Evolutionary conservation across 1,140 invertebrate genomes (phyloP).

Genomic region (Palaemon carinicauda): DNA sequence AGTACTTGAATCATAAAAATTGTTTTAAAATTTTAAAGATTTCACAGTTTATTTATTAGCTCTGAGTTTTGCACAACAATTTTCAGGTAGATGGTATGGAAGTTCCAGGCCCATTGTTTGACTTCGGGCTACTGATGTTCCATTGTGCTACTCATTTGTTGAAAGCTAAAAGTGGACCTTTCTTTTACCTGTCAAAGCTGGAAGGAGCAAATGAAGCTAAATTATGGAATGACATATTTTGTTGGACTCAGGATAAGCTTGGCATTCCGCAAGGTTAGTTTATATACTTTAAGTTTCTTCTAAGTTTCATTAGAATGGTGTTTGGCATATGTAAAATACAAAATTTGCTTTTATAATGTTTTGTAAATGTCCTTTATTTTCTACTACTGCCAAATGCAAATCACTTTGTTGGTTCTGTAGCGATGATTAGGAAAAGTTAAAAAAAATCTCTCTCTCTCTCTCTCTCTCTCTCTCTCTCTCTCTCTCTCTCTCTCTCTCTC

Average conservation of each 20-base stretch:
- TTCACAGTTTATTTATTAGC: too few relatives aligned
- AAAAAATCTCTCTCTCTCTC: slow-evolving; percentile 25
- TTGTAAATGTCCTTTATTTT: too few relatives aligned
- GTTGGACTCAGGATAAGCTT: slow-evolving; percentile 72
- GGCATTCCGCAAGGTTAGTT: slow-evolving; percentile 65
- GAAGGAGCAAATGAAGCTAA: slow-evolving; percentile 73
- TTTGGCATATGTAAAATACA: background rate
- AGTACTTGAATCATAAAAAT: too few relatives aligned
- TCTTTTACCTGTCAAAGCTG: slow-evolving; percentile 76
- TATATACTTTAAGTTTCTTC: background rate
- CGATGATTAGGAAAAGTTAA: too few relatives aligned
- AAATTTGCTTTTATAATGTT: too few relatives aligned
- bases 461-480: slow-evolving; percentile 25
- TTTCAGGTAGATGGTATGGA: slow-evolving; percentile 71
- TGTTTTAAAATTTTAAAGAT: too few relatives aligned
- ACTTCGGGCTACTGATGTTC: slow-evolving; percentile 76
- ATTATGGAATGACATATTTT: slow-evolving; percentile 78
- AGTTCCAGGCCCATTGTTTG: slow-evolving; percentile 74
- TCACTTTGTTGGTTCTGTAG: background rate
- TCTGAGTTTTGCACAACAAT: too few relatives aligned
- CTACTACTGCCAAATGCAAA: too few relatives aligned
- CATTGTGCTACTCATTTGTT: slow-evolving; percentile 71
- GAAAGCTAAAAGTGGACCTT: slow-evolving; percentile 71
- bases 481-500: slow-evolving; percentile 27
- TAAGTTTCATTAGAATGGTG: background rate